These are phyloP conservation scores for Danaus melanippus DNA, from an alignment of 1,140 invertebrate species.

Conservation along the genomic window DNA sequence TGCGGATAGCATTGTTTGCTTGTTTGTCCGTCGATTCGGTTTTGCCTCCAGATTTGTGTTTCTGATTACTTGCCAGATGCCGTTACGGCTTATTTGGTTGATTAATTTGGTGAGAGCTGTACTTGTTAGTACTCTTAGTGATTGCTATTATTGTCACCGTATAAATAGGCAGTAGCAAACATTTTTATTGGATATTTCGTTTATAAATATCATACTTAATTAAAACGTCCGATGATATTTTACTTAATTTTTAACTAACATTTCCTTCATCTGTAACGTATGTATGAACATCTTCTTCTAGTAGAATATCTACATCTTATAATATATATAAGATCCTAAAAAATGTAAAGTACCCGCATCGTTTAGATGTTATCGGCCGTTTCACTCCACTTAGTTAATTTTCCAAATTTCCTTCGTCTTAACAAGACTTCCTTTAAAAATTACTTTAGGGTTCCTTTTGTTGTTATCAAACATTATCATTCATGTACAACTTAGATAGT, in stretches of 20 bases:
- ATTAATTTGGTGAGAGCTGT: slow-evolving; percentile 17
- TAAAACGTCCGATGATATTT: too few relatives aligned
- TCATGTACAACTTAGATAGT: too few relatives aligned
- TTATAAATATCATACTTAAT: too few relatives aligned
- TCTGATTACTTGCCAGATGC: slow-evolving; percentile 17
- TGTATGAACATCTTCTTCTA: too few relatives aligned
- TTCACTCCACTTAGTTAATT: slow-evolving; percentile 35
- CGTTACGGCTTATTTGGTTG: slow-evolving; percentile 18
- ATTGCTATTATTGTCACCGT: too few relatives aligned
- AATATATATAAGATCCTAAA: background rate
- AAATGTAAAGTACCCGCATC: slow-evolving; percentile 8
- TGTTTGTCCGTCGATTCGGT: slow-evolving; percentile 17
- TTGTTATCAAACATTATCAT: too few relatives aligned
- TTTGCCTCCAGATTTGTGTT: slow-evolving; percentile 14
- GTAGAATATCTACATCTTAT: too few relatives aligned
- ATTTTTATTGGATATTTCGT: too few relatives aligned
- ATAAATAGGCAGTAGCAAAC: too few relatives aligned
- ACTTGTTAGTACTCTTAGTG: background rate
- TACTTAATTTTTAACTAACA: too few relatives aligned
- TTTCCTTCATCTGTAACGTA: too few relatives aligned
- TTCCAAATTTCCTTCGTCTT: slow-evolving; percentile 36
- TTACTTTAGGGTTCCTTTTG: slow-evolving; percentile 23
- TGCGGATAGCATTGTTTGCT: slow-evolving; percentile 15
- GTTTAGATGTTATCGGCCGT: slow-evolving; percentile 19
- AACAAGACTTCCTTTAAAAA: slow-evolving; percentile 38